Evolutionary conservation across 2,888 invertebrate genomes (phyloP).

Genomic region (Nemotelus nigrinus): DNA sequence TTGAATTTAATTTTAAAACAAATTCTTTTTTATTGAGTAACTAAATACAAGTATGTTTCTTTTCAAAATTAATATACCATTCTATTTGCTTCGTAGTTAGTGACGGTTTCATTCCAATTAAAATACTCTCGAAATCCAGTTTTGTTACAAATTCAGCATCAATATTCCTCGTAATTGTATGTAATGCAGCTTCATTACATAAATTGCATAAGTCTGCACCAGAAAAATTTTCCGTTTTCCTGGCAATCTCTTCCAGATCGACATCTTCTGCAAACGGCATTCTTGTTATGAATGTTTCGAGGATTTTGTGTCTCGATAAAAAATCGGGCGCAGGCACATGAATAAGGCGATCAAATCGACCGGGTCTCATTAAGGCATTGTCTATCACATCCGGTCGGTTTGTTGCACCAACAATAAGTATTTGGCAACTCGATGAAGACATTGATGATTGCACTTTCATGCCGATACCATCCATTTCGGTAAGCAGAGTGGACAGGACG

Average conservation of each 20-base stretch:
- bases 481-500: conserved; percentile 71
- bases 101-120: conserved; percentile 63
- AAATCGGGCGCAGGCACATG: conserved; percentile 71
- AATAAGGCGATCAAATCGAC: conserved; percentile 71
- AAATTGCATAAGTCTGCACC: conserved; percentile 73
- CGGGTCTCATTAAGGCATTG: conserved; percentile 71
- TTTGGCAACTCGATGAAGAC: conserved; percentile 55
- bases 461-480: conserved; percentile 75
- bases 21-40: conserved; percentile 5
- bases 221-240: conserved; percentile 67
- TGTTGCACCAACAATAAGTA: conserved; percentile 73
- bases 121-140: conserved; percentile 63
- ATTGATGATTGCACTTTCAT: conserved; percentile 41
- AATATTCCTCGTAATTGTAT: conserved; percentile 68
- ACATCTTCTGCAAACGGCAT: conserved; percentile 66
- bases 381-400: conserved; percentile 74
- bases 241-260: conserved; percentile 64
- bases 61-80: conserved; percentile 62
- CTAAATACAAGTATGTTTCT: conserved; percentile 6
- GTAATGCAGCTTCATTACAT: conserved; percentile 71
- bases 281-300: conserved; percentile 64
- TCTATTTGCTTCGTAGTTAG: conserved; percentile 62
- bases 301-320: conserved; percentile 66
- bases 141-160: conserved; percentile 58
- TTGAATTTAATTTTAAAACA: background rate